Percentiles rank a stretch among this genome's conserved stretches.
phyloP scores from a whole-genome alignment of 2,113 vertebrate species.

The Tursiops truncatus region DNA sequence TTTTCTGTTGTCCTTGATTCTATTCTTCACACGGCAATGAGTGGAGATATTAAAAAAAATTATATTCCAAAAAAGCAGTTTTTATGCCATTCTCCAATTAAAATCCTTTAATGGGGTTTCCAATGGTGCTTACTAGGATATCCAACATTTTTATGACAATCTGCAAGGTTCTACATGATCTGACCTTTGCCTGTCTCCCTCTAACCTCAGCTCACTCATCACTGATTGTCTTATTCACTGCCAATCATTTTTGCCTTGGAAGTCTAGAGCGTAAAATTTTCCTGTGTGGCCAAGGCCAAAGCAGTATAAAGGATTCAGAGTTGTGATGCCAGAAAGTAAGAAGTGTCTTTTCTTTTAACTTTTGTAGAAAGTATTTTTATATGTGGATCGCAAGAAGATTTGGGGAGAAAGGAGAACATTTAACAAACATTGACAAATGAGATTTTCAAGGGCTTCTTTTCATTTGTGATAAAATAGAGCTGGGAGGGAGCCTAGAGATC shows the following conservation, averaged over 20 bases:
- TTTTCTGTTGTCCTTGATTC: not conserved
- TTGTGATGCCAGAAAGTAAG: not conserved
- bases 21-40: not conserved
- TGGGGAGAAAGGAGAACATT: not conserved
- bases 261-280: not conserved
- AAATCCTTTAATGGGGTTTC: not conserved
- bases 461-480: not conserved
- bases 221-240: not conserved
- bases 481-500: not conserved
- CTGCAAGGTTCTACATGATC: not conserved
- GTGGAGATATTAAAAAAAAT: not conserved
- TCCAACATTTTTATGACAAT: not conserved
- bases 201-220: not conserved
- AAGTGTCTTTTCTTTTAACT: not conserved
- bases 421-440: not conserved
- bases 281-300: not conserved
- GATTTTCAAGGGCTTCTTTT: slow-evolving; percentile 5
- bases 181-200: not conserved
- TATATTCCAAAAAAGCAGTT: not conserved
- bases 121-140: not conserved
- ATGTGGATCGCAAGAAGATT: not conserved
- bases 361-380: not conserved
- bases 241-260: not conserved
- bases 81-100: not conserved
- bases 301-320: not conserved